These are phyloP conservation scores for Anthopleura sola DNA, from an alignment of 64 coral and sea anemone species.

Conservation along the genomic window DNA sequence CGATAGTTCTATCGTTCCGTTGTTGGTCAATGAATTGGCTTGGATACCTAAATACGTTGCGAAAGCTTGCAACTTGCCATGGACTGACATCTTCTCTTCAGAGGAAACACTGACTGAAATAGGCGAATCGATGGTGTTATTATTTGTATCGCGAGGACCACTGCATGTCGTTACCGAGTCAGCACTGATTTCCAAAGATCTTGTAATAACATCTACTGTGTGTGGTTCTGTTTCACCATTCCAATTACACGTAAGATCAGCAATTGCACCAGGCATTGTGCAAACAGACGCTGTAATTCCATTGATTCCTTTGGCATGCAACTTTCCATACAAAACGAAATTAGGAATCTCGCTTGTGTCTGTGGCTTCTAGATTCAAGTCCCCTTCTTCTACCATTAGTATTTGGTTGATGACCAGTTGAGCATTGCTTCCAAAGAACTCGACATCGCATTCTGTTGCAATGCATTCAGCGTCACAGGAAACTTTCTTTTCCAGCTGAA, in stretches of 20 bases:
- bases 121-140: background rate
- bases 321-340: constrained; percentile 38
- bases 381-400: constrained; percentile 10
- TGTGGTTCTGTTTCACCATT: background rate
- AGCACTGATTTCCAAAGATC: constrained; percentile 20
- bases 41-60: constrained; percentile 23
- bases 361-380: constrained; percentile 19
- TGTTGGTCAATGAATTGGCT: constrained; percentile 29
- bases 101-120: constrained; percentile 16
- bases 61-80: constrained; percentile 27
- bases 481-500: constrained; percentile 37
- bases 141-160: background rate
- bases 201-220: constrained; percentile 31
- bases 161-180: constrained; percentile 17
- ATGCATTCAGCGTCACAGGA: constrained; percentile 35
- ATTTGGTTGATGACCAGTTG: constrained; percentile 40
- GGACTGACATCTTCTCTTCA: constrained; percentile 11
- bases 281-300: constrained; percentile 37
- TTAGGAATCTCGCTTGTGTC: constrained; percentile 28
- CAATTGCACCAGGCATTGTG: constrained; percentile 27
- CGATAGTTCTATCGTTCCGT: constrained; percentile 27
- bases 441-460: constrained; percentile 30
- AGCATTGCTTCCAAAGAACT: constrained; percentile 46
- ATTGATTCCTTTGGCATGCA: constrained; percentile 46
- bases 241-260: constrained; percentile 15